Percentiles rank a stretch among this genome's conserved stretches.
Conservation (phyloP, 2,888 invertebrate species). For the Drosophila glabriapex region DNA sequence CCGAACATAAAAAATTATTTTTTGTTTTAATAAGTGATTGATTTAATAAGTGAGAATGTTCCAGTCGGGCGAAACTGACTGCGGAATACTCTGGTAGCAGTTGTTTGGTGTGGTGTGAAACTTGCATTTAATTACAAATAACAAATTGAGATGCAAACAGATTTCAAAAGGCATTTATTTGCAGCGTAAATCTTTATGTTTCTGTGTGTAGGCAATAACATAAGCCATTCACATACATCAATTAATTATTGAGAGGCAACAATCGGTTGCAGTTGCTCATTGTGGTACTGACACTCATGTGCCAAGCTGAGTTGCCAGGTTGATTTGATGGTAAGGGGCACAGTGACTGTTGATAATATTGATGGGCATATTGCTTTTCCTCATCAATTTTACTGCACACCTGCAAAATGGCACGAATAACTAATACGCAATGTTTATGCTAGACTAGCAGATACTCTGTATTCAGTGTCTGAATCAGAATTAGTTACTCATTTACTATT, state of each 20-base stretch:
- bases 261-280: background rate
- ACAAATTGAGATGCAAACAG: no score
- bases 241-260: background rate
- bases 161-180: no score
- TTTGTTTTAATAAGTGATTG: background rate
- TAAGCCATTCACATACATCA: background rate
- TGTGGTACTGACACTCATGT: background rate
- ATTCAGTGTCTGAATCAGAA: background rate
- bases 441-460: background rate
- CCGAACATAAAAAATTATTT: background rate
- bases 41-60: background rate
- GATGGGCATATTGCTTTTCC: background rate
- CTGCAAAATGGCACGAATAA: background rate
- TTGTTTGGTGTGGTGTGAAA: background rate
- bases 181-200: background rate
- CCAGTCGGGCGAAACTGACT: background rate
- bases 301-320: background rate
- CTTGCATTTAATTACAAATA: background rate
- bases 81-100: background rate
- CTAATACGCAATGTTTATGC: background rate
- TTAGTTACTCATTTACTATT: background rate
- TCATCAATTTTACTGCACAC: constrained; percentile 1
- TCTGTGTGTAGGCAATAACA: background rate
- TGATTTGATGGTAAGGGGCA: background rate
- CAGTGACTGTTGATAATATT: background rate